Conservation (phyloP, 2,888 invertebrate species). For the Pomacea canaliculata region DNA sequence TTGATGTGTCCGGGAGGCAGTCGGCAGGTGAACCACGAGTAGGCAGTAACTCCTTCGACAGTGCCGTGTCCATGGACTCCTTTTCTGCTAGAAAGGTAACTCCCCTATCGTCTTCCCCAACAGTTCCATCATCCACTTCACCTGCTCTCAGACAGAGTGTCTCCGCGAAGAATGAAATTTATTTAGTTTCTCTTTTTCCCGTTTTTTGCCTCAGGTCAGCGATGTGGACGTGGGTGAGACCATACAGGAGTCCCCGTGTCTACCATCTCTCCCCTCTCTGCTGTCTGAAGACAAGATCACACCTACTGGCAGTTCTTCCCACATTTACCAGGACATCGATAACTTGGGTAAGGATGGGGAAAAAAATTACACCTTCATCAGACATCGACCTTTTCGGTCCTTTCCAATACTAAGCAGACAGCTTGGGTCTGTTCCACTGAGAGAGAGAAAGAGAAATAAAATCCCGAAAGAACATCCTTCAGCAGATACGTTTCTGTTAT, state of each 20-base stretch:
- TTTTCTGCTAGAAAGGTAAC: conserved; percentile 4
- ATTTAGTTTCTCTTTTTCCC: too few species aligned
- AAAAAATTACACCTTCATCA: too few species aligned
- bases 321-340: not conserved
- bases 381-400: too few species aligned
- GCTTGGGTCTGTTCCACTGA: too few species aligned
- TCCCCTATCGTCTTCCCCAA: not conserved
- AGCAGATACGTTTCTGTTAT: too few species aligned
- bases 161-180: too few species aligned
- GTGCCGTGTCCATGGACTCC: conserved; percentile 48
- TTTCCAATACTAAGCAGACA: too few species aligned
- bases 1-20: conserved; percentile 7
- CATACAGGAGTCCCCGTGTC: not conserved
- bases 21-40: conserved; percentile 24
- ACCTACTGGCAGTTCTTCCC: not conserved
- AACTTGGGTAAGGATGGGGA: not conserved
- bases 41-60: conserved; percentile 51
- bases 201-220: too few species aligned
- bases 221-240: not conserved
- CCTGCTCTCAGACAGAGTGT: too few species aligned
- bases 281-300: not conserved
- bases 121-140: too few species aligned
- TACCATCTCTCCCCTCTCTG: not conserved
- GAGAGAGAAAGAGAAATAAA: too few species aligned
- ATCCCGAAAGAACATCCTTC: too few species aligned